phyloP scores from a whole-genome alignment of 2,888 invertebrate genomes.

The Gastracanthus pulcherrimus region DNA sequence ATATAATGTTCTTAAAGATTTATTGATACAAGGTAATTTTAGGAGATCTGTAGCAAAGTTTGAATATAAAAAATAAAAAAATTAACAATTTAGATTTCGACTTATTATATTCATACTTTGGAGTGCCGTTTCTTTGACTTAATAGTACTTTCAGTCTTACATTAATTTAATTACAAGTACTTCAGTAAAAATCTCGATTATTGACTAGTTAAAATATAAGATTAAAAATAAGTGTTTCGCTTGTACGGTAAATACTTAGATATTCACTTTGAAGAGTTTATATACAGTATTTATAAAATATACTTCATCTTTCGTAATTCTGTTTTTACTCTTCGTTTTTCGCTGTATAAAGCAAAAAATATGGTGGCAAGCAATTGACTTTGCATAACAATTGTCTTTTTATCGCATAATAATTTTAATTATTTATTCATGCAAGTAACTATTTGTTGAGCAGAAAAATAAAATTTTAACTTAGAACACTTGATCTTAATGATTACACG shows the following conservation, averaged over 20 bases:
- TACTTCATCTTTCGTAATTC: conserved; percentile 35
- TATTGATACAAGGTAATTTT: conserved; percentile 46
- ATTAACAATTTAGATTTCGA: conserved; percentile 56
- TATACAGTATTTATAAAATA: conserved; percentile 28
- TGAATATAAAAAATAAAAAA: conserved; percentile 60
- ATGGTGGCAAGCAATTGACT: conserved; percentile 36
- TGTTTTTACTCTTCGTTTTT: conserved; percentile 14
- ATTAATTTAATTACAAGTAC: conserved; percentile 49
- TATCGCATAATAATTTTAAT: conserved; percentile 38
- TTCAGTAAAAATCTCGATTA: conserved; percentile 33
- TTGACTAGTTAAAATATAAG: conserved; percentile 47
- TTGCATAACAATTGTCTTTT: conserved; percentile 42
- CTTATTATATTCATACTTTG: conserved; percentile 44
- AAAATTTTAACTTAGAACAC: too few species aligned
- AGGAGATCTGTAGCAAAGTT: conserved; percentile 54
- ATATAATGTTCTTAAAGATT: conserved; percentile 58
- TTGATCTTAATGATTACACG: too few species aligned
- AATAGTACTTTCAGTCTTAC: conserved; percentile 55
- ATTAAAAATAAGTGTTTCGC: conserved; percentile 25
- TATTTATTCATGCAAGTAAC: conserved; percentile 27
- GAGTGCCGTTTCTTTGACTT: conserved; percentile 30
- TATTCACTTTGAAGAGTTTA: conserved; percentile 21
- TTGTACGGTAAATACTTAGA: conserved; percentile 29
- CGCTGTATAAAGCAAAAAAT: conserved; percentile 26
- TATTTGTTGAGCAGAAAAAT: too few species aligned